Evolutionary conservation across 2,113 vertebrate species (phyloP).

Genomic region (Motacilla alba): DNA sequence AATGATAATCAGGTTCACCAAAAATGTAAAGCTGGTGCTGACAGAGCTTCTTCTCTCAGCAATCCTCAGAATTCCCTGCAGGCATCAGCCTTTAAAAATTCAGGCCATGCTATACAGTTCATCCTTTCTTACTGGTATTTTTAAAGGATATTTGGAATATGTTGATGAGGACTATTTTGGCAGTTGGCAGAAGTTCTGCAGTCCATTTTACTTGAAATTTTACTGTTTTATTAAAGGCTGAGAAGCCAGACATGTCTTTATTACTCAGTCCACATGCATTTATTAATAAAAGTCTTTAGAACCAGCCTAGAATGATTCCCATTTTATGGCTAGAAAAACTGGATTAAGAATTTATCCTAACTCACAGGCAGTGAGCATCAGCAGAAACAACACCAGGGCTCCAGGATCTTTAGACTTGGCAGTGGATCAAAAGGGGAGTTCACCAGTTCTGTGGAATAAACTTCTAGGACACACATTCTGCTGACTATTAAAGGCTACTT

Average conservation of each 20-base stretch:
- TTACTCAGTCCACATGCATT: neutral
- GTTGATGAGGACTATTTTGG: neutral
- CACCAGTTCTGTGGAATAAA: neutral
- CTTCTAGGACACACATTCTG: neutral
- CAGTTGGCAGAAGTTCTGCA: neutral
- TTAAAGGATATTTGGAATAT: neutral
- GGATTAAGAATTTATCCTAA: neutral
- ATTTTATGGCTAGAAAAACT: constrained; percentile 24
- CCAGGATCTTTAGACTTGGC: neutral
- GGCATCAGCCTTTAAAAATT: neutral
- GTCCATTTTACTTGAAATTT: neutral
- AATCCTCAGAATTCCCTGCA: neutral
- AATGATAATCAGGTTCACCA: neutral
- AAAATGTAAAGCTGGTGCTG: neutral
- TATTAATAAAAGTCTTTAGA: neutral
- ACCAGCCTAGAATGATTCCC: neutral
- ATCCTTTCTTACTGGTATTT: neutral
- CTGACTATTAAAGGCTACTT: neutral
- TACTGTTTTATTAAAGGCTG: neutral
- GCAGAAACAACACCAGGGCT: neutral
- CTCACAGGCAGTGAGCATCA: neutral
- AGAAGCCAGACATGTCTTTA: neutral
- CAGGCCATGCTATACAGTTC: neutral
- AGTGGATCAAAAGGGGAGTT: neutral
- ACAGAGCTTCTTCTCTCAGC: neutral